Base-by-base conservation (phyloP, 2,888 invertebrate species). In the Campoplex capitator region DNA sequence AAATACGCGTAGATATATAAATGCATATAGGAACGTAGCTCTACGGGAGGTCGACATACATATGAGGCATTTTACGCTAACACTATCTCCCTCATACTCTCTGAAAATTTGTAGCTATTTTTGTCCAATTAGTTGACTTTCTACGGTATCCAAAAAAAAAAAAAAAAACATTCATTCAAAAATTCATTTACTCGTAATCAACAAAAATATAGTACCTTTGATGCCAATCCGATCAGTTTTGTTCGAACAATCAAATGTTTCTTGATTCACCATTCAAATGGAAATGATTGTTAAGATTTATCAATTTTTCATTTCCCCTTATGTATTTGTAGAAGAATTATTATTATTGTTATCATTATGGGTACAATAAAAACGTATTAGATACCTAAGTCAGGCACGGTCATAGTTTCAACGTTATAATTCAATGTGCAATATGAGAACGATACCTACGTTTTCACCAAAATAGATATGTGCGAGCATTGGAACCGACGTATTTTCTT, bases 21-120 rank as follows among this genome's bases (percentile, higher is more conserved):
- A 23, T 45, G 56, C 42, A 42, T 58, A 32, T 56, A 79, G 71
- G 38, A 9, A 16, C 16, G 28, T 45, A 45, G 42, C 35, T 4
- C 7, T 71, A 23, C 23, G 32, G 23, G 8, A 51, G 16, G 51
- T 48, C 71, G 51, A 32, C 23, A 70, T 70, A 70, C 48, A 67
- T 38, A 51, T 18, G 71, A 71, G 71, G 71, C 48, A 32, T 71
- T 71, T 71, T 32, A 28, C 71, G 48, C 51, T 35, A 67, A 54
- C 65, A 68, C 74, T 35, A 75, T 45, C 18, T 42, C 23, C 13
- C 74, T 75, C 38, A 38, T 9, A 74, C 35, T 3, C 28, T 75
- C 58, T 75, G 58, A 23, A 35, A 74, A 75, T 75, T 38, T 58
- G 56, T 42, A 75, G 42, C 62, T 32, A 76, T 76, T 62, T 62